Base-by-base conservation (phyloP, 2,888 invertebrate species). In the Papilio gigon region DNA sequence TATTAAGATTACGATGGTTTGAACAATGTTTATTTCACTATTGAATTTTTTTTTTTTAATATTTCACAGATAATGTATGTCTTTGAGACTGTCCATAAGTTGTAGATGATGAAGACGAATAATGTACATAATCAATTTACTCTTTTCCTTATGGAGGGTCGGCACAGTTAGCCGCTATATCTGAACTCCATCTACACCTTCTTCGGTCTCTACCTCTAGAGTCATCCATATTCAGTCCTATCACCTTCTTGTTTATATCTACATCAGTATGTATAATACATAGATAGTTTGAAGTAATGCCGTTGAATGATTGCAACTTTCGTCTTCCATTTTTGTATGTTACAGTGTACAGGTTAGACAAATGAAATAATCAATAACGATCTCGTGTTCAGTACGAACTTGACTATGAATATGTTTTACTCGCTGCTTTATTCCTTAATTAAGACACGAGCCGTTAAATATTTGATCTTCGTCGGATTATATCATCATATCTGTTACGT, bases 371-470 rank as follows among this genome's bases (percentile, higher is more conserved):
- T 30, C 2, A 50, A 50, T 53, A 30, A 25, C n/a, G n/a, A 14
- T 14, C 50, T 8, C n/a, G n/a, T 25, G 27, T 50, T 47, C 25
- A 27, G 1, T 6, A 50, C 50, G 50, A 27, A 50, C n/a, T 27
- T 50, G 50, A 17, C 30, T 30, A 53, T 27, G n/a, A 27, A 53
- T 30, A 53, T 53, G 27, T 53, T n/a, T 30, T n/a, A 30, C n/a
- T 8, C 50, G 50, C 27, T 50, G 27, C n/a, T 50, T 50, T 50
- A 50, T 50, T 50, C 27, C 50, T 27, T 50, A 50, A 50, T 50
- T 50, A 50, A 50, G 27, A 14, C 14, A n/a, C 50, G n/a, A n/a
- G 50, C 27, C 50, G 50, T 50, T 27, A 50, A 50, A 50, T 50
- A 50, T 50, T n/a, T 27, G 50, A 27, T 27, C 12, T 27, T 50